Conservation (phyloP, 2,113 vertebrate species). For the Aptenodytes patagonicus region DNA sequence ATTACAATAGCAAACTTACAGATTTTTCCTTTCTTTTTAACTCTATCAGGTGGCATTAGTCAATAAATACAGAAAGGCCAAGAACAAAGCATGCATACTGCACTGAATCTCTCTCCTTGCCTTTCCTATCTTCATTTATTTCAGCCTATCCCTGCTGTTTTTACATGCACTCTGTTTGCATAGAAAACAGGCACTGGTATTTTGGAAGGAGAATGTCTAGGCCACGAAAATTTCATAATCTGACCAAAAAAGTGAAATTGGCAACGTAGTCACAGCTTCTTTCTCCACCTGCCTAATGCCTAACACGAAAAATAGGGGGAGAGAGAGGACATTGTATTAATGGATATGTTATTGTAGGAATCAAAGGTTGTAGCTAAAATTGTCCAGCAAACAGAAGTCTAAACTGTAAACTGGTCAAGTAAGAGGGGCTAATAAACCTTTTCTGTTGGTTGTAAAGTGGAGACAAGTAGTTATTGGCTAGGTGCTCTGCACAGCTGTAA, state of each 20-base stretch:
- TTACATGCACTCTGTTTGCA: neutral
- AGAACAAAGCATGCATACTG: neutral
- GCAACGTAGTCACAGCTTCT: neutral
- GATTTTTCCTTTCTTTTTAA: neutral
- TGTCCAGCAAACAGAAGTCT: neutral
- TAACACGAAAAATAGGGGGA: neutral
- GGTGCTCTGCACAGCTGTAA: slow-evolving; percentile 68
- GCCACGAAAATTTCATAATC: neutral
- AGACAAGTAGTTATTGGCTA: slow-evolving; percentile 56
- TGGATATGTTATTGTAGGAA: neutral
- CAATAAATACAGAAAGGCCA: neutral
- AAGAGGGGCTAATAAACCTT: slow-evolving; percentile 43
- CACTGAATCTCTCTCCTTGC: neutral
- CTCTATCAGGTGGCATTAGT: neutral
- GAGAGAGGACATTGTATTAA: neutral
- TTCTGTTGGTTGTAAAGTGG: slow-evolving; percentile 29
- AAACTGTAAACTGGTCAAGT: slow-evolving; percentile 42
- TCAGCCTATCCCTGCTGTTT: neutral
- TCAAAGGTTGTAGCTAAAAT: neutral
- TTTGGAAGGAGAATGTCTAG: neutral
- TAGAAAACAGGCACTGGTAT: neutral
- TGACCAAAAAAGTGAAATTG: neutral
- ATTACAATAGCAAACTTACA: neutral
- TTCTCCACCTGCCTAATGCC: neutral
- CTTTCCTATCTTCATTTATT: neutral